Base-by-base conservation (phyloP, 2,797 vertebrate genomes). In the Syngnathus rostellatus region DNA sequence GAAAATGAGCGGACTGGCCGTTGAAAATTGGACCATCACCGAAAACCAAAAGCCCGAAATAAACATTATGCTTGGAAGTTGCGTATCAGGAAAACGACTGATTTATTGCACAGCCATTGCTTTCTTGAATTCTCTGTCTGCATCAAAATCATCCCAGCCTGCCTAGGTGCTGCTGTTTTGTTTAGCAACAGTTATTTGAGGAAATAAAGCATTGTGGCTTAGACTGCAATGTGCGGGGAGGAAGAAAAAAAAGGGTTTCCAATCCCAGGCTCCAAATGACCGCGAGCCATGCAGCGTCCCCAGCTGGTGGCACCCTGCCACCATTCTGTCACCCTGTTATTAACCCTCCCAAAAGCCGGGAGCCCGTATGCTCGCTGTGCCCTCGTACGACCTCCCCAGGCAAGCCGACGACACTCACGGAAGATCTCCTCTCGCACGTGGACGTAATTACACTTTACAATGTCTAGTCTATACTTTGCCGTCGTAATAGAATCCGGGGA, bases 271-370 rank as follows among this genome's bases (percentile, higher is more conserved):
- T 62, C 39, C 73, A 75, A 61, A 68, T 68, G 67, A 85, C 87
- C 87, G 75, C 87, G 84, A 72, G 75, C 80, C 66, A 82, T 86
- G 86, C 14, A 14, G 83, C 72, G 72, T 77, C 81, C 78, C 72
- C 64, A 81, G 65, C 65, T 62, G 66, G 70, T 54, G 69, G 84
- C 78, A 60, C 69, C 64, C 72, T 71, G 83, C 86, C 86, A 84
- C 76, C 65, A 21, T 80, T 54, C 72, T 51, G 66, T 85, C 80
- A 89, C 81, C 81, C 84, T 86, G 85, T 86, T 81, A 87, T 88
- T 87, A 87, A 81, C 75, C 79, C 77, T 78, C 77, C 74, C 79
- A 72, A 67, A 75, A 64, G 19, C 63, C 17, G 17, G 23, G 8
- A 19, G 17, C 14, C 31, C 46, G 71, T 63, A 69, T 2, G 70